A percentile compares a stretch with the other conserved stretches of the same genome.
Evolutionary conservation across 2,113 vertebrate species (phyloP).

Genomic region (Chelonoidis abingdonii): DNA sequence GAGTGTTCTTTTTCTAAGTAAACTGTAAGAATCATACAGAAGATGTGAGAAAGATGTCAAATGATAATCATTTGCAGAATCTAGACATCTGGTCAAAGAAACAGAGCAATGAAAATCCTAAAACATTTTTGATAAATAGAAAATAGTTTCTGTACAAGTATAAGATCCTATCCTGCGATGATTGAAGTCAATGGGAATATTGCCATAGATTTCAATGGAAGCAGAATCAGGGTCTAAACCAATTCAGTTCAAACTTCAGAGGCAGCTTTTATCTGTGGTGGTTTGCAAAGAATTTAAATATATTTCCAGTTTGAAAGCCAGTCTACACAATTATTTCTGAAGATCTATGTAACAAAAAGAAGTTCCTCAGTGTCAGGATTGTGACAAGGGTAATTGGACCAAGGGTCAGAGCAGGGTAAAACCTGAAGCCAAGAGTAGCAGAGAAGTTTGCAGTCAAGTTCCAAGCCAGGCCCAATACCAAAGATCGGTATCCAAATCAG

Average conservation of each 20-base stretch:
- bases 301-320: not conserved
- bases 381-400: not conserved
- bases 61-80: fast-evolving
- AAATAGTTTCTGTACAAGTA: fast-evolving
- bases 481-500: not conserved
- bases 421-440: not conserved
- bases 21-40: fast-evolving
- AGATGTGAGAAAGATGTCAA: not conserved
- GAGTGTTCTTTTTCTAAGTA: fast-evolving
- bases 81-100: not conserved
- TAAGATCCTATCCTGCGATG: not conserved
- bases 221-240: not conserved
- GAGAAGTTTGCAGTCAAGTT: not conserved
- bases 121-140: fast-evolving
- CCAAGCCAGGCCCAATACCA: not conserved
- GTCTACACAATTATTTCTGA: not conserved
- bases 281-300: not conserved
- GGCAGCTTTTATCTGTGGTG: fast-evolving
- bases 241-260: fast-evolving
- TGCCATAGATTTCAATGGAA: fast-evolving
- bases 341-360: fast-evolving
- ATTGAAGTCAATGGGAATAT: fast-evolving
- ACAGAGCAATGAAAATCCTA: not conserved
- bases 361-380: not conserved
- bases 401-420: not conserved